Evolutionary conservation across 2,888 invertebrate genomes (phyloP).

Genomic region (Tipula confusa): DNA sequence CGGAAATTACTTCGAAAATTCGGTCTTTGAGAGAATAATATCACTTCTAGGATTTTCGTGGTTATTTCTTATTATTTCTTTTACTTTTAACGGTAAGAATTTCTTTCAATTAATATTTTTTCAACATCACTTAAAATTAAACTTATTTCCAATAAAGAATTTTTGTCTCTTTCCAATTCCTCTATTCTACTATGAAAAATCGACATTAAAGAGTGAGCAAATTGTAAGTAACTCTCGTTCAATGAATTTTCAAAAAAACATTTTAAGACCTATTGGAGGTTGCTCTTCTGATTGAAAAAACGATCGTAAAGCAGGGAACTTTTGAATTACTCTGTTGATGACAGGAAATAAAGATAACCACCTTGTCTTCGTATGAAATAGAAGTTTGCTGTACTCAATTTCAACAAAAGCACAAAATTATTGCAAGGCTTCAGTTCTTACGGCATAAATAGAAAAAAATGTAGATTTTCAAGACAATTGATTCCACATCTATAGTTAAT

Average conservation of each 20-base stretch:
- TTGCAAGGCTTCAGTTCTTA: too few relatives aligned
- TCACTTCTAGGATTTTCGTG: slow-evolving; percentile 14
- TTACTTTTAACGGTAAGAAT: slow-evolving; percentile 21
- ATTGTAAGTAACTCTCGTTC: slow-evolving; percentile 21
- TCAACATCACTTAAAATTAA: slow-evolving; percentile 13
- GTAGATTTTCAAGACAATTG: too few relatives aligned
- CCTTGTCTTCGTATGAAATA: not conserved
- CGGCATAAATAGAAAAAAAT: too few relatives aligned
- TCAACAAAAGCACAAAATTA: too few relatives aligned
- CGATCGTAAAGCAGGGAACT: not conserved
- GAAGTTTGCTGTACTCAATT: not conserved
- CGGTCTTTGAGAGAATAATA: too few relatives aligned
- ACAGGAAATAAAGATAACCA: slow-evolving; percentile 27
- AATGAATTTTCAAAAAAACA: slow-evolving; percentile 29
- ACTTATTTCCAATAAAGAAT: slow-evolving; percentile 21
- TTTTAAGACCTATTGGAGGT: not conserved
- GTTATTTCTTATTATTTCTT: slow-evolving; percentile 30
- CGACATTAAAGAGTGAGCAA: too few relatives aligned
- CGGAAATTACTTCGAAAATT: too few relatives aligned
- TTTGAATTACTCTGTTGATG: not conserved
- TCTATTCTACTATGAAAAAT: too few relatives aligned
- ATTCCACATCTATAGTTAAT: too few relatives aligned
- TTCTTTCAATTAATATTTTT: slow-evolving; percentile 30
- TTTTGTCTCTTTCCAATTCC: slow-evolving; percentile 29
- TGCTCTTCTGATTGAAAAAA: not conserved